Evolutionary conservation across 2,888 invertebrate genomes (phyloP), one percentile per base, ranked within the genome.

Genomic region (Coleophora flavipennella): DNA sequence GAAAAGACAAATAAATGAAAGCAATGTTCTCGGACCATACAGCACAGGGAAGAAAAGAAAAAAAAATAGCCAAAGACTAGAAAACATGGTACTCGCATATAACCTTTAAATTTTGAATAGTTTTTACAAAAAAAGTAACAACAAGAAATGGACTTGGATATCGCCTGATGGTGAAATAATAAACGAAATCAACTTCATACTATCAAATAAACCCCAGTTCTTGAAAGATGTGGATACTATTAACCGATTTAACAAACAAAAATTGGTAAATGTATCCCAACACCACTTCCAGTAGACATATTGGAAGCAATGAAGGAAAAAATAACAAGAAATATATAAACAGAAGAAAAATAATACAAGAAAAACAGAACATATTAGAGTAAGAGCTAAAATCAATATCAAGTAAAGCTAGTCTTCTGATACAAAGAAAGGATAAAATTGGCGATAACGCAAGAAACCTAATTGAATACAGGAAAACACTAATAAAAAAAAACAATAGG

Each of bases 121-220:
- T 10, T 43, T 31, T n/a, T 49, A 40, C 20, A 44, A 44, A 25
- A 46, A 39, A 36, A 46, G 40, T 12, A 36, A 13, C n/a, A n/a
- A n/a, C n/a, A n/a, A n/a, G n/a, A n/a, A n/a, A n/a, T n/a, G n/a
- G n/a, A n/a, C n/a, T n/a, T n/a, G 49, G 48, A 29, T 28, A 26
- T 50, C 49, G 8, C 49, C 50, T 4, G 42, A 53, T 20, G 49
- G 50, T 0, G 8, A 13, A 33, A 33, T 39, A 39, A 45, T 35
- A 44, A 50, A 49, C 31, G 46, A 51, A 14, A 51, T 50, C 39
- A 48, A 53, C 31, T 50, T 36, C 13, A 46, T 49, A 37, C 46
- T 34, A 41, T 44, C 41, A 35, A 46, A 52, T 12, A 28, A 34
- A 33, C 31, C 25, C 26, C 31, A 37, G 10, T 2, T 1, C 8